Conservation (phyloP, 2,113 vertebrate genomes). For the Psilopogon haemacephalus region DNA sequence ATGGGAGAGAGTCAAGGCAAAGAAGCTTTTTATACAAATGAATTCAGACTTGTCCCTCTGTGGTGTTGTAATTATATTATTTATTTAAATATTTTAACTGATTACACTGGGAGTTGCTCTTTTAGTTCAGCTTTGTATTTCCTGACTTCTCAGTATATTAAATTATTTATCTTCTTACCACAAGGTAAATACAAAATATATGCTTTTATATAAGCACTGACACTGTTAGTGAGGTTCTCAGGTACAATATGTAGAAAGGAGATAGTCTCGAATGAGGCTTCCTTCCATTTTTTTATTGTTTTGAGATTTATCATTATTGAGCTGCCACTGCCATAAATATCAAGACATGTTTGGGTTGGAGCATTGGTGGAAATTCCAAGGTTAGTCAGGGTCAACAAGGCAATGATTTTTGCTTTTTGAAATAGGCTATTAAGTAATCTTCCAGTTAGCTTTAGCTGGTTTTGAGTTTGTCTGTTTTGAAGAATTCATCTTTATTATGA, state of each 20-base stretch:
- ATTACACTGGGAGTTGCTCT: background rate
- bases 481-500: background rate
- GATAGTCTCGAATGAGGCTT: background rate
- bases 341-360: background rate
- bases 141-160: background rate
- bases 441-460: slow-evolving; percentile 18
- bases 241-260: background rate
- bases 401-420: background rate
- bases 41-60: too few relatives aligned
- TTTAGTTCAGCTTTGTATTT: background rate
- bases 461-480: background rate
- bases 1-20: too few relatives aligned
- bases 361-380: background rate
- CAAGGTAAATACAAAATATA: background rate
- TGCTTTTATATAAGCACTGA: background rate
- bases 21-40: too few relatives aligned
- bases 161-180: background rate
- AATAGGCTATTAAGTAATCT: background rate
- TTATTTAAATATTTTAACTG: background rate
- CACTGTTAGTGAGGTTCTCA: background rate
- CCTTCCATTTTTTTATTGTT: too few relatives aligned
- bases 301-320: background rate
- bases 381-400: background rate
- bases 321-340: background rate
- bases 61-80: background rate